Evolutionary conservation across 2,888 invertebrate species (phyloP), one percentile per base, ranked within the genome.

Genomic region (Drosophila rellima): DNA sequence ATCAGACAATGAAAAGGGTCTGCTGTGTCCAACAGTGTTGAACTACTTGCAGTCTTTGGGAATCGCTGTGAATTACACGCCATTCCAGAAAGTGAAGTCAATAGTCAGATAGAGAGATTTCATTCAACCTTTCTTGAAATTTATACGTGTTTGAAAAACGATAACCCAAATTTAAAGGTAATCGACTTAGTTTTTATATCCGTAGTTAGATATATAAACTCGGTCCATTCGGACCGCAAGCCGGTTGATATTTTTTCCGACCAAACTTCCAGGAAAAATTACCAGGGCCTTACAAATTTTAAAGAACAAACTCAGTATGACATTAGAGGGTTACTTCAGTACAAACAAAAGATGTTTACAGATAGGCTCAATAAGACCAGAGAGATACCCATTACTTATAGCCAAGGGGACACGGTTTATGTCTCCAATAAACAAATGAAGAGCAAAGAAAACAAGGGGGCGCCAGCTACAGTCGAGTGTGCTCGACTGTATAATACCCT

Each of bases 51-150:
- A 26, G 26, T 26, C 26, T 3, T 26, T 26, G 26, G 26, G 26
- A 26, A 26, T 26, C 2, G 7, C 26, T 6, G 26, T 26, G 4
- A 7, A 26, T 10, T 15, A 48, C 18, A 48, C 48, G 2, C 48
- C 48, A 13, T n/a, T n/a, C n/a, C 20, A 5, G 20, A 42, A 11
- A 42, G 20, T 1, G 20, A 42, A 3, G 42, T 42, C 1, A 20
- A 42, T 11, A 20, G 20, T 3, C 45, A 45, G 2, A 20, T 45
- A 8, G 45, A 45, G 11, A 31, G 26, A 7, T 35, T 48, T 1
- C 33, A 48, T 11, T 48, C 48, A 3, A 48, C 33, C 2, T 48
- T 48, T 6, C 18, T 48, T 4, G 48, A 48, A 6, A 48, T 33
- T 13, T 48, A 18, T 7, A 15, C 18, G 4, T 48, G 48, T 7